Base-by-base conservation (phyloP, 2,888 invertebrate genomes). In the Brenthis daphne region DNA sequence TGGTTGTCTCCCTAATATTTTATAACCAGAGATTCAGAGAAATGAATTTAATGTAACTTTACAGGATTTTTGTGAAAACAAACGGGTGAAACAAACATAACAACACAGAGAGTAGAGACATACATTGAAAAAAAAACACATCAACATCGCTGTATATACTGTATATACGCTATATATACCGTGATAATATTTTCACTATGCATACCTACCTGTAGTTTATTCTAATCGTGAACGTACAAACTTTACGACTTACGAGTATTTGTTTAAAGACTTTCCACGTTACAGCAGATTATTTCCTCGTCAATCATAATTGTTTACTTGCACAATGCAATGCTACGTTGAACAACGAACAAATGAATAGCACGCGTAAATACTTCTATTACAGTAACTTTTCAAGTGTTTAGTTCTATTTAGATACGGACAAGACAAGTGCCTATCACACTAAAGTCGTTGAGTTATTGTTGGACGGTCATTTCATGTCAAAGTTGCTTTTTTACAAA, bases 251-350 rank as follows among this genome's bases (percentile, higher is more conserved):
- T 12, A 51, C 8, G n/a, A 33, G 1, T 61, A 48, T 50, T 50
- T n/a, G 33, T 43, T 37, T 16, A 53, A 33, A 37, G 13, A 63
- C 33, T 63, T 63, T 63, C 63, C 63, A 51, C 53, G 53, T 20
- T 53, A 63, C 33, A 63, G 20, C 14, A 63, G 3, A 63, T 53
- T 20, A 43, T 53, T 53, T 63, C 20, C 53, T 53, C 53, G 37
- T 53, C 63, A 54, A 54, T 63, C 63, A 63, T 16, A 16, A 16
- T 63, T 63, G 53, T 63, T 63, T 20, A n/a, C 13, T 63, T 43
- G 61, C 53, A 63, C 63, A 63, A 63, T 53, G n/a, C 37, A 63
- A 63, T 50, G 50, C 29, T n/a, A 12, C 24, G 58, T 29, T 29
- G n/a, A 58, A 29, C 24, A 48, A 58, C 29, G 6, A 24, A 58